These are phyloP conservation scores for Papilio glaucus DNA, from an alignment of 1,140 invertebrate species.

Conservation along the genomic window DNA sequence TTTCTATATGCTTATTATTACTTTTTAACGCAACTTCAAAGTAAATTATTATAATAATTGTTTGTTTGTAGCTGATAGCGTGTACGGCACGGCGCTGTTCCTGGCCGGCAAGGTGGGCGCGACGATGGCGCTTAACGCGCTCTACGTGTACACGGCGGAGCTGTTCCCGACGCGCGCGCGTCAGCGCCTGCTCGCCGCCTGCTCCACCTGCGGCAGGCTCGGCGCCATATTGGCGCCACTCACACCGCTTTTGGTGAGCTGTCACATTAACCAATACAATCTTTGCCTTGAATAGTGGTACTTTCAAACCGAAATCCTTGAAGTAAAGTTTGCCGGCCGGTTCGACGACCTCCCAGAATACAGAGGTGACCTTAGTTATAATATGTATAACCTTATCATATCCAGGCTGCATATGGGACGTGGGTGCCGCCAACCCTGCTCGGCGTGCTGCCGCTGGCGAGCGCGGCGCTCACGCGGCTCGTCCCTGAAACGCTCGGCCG, in stretches of 20 bases:
- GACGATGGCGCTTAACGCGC: constrained; percentile 72
- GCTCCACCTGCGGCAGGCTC: constrained; percentile 65
- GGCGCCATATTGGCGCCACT: constrained; percentile 70
- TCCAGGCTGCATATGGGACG: constrained; percentile 57
- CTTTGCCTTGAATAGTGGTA: too few relatives aligned
- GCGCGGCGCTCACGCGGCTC: constrained; percentile 69
- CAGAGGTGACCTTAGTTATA: too few relatives aligned
- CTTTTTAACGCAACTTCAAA: too few relatives aligned
- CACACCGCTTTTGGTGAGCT: constrained; percentile 60
- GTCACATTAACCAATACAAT: not conserved
- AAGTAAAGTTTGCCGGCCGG: too few relatives aligned
- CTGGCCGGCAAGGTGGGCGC: constrained; percentile 69
- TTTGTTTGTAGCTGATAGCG: constrained; percentile 43
- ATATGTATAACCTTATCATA: too few relatives aligned
- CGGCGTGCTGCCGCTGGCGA: constrained; percentile 65
- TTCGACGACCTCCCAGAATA: too few relatives aligned
- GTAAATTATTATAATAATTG: too few relatives aligned
- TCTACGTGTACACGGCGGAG: constrained; percentile 77
- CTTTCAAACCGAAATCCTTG: too few relatives aligned
- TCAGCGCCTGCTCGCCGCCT: constrained; percentile 68
- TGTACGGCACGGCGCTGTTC: constrained; percentile 59
- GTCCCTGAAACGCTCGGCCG: constrained; percentile 74
- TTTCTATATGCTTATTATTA: too few relatives aligned
- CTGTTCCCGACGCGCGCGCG: constrained; percentile 72
- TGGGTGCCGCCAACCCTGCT: constrained; percentile 70